A percentile compares a stretch with the other conserved stretches of the same genome.
Evolutionary conservation across 2,888 invertebrate genomes (phyloP).

Genomic region (Ichneumon xanthorius): DNA sequence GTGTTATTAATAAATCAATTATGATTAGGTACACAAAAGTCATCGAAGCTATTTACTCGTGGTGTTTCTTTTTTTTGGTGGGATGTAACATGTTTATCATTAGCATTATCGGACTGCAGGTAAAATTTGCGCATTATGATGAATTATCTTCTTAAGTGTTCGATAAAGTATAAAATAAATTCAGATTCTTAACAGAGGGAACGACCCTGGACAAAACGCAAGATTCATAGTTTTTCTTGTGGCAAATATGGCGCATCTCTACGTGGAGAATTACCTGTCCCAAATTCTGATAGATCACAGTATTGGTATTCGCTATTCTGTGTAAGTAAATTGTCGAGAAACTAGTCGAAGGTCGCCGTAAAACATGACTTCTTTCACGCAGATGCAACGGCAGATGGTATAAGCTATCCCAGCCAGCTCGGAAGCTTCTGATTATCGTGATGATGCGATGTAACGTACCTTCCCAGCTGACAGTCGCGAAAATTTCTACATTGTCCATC

Average conservation of each 20-base stretch:
- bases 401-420: background rate
- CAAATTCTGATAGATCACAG: conserved; percentile 18
- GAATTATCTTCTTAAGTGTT: no score
- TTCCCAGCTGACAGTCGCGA: conserved; percentile 10
- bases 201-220: no score
- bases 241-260: background rate
- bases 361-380: background rate
- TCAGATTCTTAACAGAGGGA: no score
- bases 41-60: background rate
- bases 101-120: background rate
- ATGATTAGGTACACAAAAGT: background rate
- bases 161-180: no score
- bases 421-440: conserved; percentile 1
- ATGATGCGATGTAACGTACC: conserved; percentile 31
- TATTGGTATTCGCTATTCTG: background rate
- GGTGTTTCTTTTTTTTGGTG: background rate
- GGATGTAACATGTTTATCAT: background rate
- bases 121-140: background rate
- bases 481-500: no score
- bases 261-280: conserved; percentile 26
- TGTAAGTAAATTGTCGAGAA: background rate
- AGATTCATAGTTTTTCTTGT: background rate
- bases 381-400: conserved; percentile 37
- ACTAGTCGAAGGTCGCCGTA: background rate
- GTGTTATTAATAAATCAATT: background rate